A percentile compares a stretch with the other conserved stretches of the same genome.
Conservation (phyloP, 2,888 invertebrate species). For the Agonopterix heracliana region DNA sequence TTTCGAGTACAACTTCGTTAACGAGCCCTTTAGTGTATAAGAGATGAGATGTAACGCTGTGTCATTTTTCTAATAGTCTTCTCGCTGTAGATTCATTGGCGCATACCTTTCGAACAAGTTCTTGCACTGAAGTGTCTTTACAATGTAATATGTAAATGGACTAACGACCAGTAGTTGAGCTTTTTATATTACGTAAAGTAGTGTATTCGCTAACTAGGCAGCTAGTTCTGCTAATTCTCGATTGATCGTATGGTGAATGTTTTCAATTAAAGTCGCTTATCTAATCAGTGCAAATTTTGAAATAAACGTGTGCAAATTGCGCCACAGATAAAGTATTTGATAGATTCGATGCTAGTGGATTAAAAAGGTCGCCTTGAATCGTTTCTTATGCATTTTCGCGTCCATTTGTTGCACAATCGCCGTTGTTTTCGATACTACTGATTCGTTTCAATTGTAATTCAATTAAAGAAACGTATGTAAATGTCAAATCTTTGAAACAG, state of each 20-base stretch:
- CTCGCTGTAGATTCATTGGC: no score
- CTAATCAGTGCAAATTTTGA: slow-evolving; percentile 15
- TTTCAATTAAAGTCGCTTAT: slow-evolving; percentile 11
- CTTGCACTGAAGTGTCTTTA: no score
- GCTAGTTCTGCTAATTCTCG: not conserved
- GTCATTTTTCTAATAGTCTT: not conserved
- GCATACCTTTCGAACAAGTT: no score
- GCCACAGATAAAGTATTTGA: slow-evolving; percentile 26
- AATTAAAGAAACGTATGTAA: slow-evolving; percentile 63
- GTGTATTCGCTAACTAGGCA: not conserved
- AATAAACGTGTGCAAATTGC: slow-evolving; percentile 31
- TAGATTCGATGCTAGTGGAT: slow-evolving; percentile 28
- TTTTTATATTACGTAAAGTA: not conserved
- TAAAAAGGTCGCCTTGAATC: slow-evolving; percentile 48
- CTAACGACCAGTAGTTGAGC: not conserved
- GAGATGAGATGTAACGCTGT: slow-evolving; percentile 1
- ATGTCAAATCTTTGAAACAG: slow-evolving; percentile 40
- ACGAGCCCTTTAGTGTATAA: slow-evolving; percentile 25
- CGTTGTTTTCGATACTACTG: slow-evolving; percentile 36
- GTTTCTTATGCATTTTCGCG: slow-evolving; percentile 37
- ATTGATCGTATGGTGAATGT: slow-evolving; percentile 1
- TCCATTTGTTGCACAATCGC: slow-evolving; percentile 37
- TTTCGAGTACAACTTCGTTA: slow-evolving; percentile 32
- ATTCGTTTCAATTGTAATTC: slow-evolving; percentile 52
- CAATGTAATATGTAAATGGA: no score